Base-by-base conservation (phyloP, 2,888 invertebrate genomes). In the Dascillus cervinus region DNA sequence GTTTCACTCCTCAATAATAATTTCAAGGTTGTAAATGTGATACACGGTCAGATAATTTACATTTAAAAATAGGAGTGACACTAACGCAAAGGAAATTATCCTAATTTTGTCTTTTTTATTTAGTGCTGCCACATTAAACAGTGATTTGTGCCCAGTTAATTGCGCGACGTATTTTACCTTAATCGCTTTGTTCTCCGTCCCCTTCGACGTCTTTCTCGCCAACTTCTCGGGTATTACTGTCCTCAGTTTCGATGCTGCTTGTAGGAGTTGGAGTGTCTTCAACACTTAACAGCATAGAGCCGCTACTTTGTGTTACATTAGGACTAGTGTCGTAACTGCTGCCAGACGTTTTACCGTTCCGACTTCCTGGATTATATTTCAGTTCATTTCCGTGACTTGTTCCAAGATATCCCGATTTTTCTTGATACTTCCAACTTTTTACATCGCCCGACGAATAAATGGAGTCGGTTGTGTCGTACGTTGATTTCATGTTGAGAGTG, bases 131-230 rank as follows among this genome's bases (percentile, higher is more conserved):
- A 56, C 54, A 45, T 17, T 34, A 28, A 37, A 34, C 23, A 21
- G 31, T 34, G 24, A 26, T 8, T 24, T 22, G 27, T 25, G 17
- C 17, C 17, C 4, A 17, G 17, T 4, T 17, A n/a, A n/a, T n/a
- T n/a, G n/a, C n/a, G n/a, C n/a, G n/a, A n/a, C n/a, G n/a, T n/a
- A n/a, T n/a, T n/a, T n/a, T n/a, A n/a, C n/a, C 56, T 63, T 61
- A 67, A 56, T 73, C 73, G 56, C 73, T 73, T 44, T 71, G 72
- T 53, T 73, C 73, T 41, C 69, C 71, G 50, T 73, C 73, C 21
- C 70, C 72, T 49, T 73, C 73, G 14, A 68, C 70, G 38, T 71
- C 73, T 34, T 67, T 65, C 43, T 73, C 73, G 11, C 68, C 70
- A 25, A 71, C 70, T 44, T 72, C 71, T 22, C 66, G 58, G 19